Conservation (phyloP, 2,797 vertebrate genomes). For the Hyperoplus immaculatus region DNA sequence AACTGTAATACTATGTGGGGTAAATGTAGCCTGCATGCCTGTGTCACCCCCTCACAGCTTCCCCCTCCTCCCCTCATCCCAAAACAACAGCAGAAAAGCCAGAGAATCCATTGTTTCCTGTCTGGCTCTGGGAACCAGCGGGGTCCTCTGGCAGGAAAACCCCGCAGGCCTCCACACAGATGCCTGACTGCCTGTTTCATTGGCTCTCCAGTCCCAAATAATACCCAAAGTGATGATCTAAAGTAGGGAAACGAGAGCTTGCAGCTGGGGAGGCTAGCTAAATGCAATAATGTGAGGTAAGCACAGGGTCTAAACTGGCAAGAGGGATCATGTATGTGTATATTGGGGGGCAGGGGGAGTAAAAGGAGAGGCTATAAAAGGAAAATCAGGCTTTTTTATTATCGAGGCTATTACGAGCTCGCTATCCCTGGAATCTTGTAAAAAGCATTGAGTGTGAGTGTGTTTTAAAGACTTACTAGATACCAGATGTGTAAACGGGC, state of each 20-base stretch:
- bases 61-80: slow-evolving; percentile 17
- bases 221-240: slow-evolving; percentile 58
- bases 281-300: slow-evolving; percentile 67
- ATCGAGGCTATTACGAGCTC: slow-evolving; percentile 60
- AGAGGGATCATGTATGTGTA: slow-evolving; percentile 46
- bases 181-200: slow-evolving; percentile 68
- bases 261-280: slow-evolving; percentile 67
- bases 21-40: neutral
- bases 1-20: neutral
- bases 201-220: slow-evolving; percentile 68
- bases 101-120: slow-evolving; percentile 66
- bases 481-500: slow-evolving; percentile 98
- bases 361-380: slow-evolving; percentile 58
- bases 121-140: slow-evolving; percentile 58
- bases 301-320: slow-evolving; percentile 51
- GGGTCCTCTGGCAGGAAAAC: slow-evolving; percentile 55
- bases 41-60: slow-evolving; percentile 5
- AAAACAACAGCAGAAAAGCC: slow-evolving; percentile 58
- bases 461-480: slow-evolving; percentile 91
- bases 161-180: slow-evolving; percentile 61
- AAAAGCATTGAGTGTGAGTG: slow-evolving; percentile 59
- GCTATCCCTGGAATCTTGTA: slow-evolving; percentile 72
- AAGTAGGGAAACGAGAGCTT: slow-evolving; percentile 66
- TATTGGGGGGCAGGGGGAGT: slow-evolving; percentile 41
- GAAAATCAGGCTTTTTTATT: slow-evolving; percentile 68